Evolutionary conservation across 2,888 invertebrate genomes (phyloP).

Genomic region (Calameuta idolon): DNA sequence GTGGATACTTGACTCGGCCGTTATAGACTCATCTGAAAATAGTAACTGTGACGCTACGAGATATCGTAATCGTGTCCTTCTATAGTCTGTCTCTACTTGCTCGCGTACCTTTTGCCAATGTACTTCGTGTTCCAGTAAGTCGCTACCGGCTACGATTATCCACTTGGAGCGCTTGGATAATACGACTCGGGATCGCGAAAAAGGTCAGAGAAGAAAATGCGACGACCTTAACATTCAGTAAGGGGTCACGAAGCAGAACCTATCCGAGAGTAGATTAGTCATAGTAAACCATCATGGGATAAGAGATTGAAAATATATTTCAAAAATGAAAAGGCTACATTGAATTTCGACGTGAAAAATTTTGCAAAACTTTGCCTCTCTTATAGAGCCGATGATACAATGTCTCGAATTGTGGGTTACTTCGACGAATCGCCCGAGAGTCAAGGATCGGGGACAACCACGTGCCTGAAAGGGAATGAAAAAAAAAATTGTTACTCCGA

Average conservation of each 20-base stretch:
- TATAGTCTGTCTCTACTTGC: background rate
- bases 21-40: slow-evolving; percentile 52
- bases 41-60: slow-evolving; percentile 45
- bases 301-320: background rate
- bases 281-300: background rate
- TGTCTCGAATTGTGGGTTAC: background rate
- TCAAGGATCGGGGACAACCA: background rate
- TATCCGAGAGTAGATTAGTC: background rate
- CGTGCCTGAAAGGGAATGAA: background rate
- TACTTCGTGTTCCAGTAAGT: background rate
- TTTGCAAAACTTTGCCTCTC: no score
- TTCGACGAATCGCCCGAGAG: background rate
- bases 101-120: background rate
- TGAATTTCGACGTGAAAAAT: background rate
- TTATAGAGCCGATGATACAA: background rate
- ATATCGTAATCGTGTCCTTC: slow-evolving; percentile 30
- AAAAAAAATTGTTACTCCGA: background rate
- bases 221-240: background rate
- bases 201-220: background rate
- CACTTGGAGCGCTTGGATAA: background rate
- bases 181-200: background rate
- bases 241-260: background rate
- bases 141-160: background rate
- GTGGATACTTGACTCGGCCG: slow-evolving; percentile 46
- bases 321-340: background rate